These are phyloP conservation scores for Eristalinus aeneus DNA, from an alignment of 2,888 invertebrate genomes.

Conservation along the genomic window DNA sequence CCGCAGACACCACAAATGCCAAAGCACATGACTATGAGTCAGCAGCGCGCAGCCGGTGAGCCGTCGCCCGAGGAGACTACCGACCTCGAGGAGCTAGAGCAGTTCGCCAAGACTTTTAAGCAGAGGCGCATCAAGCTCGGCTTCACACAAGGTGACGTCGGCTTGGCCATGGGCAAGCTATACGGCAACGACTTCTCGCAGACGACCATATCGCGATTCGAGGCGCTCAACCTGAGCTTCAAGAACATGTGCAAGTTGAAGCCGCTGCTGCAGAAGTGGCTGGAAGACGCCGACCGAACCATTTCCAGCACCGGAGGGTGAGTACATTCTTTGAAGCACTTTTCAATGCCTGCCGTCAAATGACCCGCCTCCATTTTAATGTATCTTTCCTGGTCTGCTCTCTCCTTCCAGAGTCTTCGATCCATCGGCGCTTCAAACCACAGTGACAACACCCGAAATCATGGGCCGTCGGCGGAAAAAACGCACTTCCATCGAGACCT, in stretches of 20 bases:
- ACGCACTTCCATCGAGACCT: slow-evolving; percentile 97
- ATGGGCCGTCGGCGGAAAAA: slow-evolving; percentile 97
- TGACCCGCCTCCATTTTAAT: not conserved
- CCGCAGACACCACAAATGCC: slow-evolving; percentile 82
- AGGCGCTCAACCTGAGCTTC: slow-evolving; percentile 98
- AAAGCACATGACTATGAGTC: slow-evolving; percentile 80
- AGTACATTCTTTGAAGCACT: slow-evolving; percentile 63
- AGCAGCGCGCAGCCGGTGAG: slow-evolving; percentile 86
- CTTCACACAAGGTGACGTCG: slow-evolving; percentile 99
- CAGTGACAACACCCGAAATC: slow-evolving; percentile 91
- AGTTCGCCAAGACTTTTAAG: slow-evolving; percentile 99
- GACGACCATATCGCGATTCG: slow-evolving; percentile 99
- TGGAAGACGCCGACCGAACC: slow-evolving; percentile 95
- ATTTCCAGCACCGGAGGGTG: slow-evolving; percentile 86
- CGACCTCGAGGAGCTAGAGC: slow-evolving; percentile 98
- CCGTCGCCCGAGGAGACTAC: slow-evolving; percentile 96
- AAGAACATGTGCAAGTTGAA: slow-evolving; percentile 99
- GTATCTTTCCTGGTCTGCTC: not conserved
- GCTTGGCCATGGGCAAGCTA: slow-evolving; percentile 98
- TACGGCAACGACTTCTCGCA: slow-evolving; percentile 99
- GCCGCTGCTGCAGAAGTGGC: slow-evolving; percentile 97
- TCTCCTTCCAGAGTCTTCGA: slow-evolving; percentile 77
- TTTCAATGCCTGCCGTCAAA: not conserved
- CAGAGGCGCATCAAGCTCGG: slow-evolving; percentile 98
- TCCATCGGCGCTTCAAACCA: slow-evolving; percentile 84